Evolutionary conservation across 2,797 vertebrate genomes (phyloP).

Genomic region (Lutjanus argentimaculatus): DNA sequence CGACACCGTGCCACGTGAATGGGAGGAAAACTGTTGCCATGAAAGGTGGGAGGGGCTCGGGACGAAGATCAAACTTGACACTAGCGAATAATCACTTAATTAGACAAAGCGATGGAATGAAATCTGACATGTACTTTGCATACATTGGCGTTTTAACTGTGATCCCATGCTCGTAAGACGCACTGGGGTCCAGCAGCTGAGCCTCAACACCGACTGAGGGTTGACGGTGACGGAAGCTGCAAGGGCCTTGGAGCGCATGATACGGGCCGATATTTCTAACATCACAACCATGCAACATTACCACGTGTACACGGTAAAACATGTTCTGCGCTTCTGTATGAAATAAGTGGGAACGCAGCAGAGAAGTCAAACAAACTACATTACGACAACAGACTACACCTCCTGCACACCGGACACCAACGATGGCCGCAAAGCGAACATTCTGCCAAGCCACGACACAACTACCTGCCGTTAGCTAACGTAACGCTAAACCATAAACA

Average conservation of each 20-base stretch:
- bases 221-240: background rate
- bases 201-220: background rate
- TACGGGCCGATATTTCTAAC: too few species aligned
- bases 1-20: conserved; percentile 75
- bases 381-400: background rate
- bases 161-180: fast-evolving
- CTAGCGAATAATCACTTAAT: background rate
- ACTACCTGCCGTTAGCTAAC: background rate
- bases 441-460: background rate
- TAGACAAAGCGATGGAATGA: fast-evolving
- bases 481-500: background rate
- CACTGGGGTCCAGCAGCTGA: background rate
- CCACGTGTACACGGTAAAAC: background rate
- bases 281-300: background rate
- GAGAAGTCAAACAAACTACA: background rate
- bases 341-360: fast-evolving
- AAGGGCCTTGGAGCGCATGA: conserved; percentile 30
- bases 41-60: conserved; percentile 52
- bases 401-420: background rate
- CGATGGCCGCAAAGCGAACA: conserved; percentile 10
- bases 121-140: too few species aligned
- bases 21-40: conserved; percentile 20
- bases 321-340: fast-evolving
- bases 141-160: too few species aligned
- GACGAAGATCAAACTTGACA: background rate